Conservation (phyloP, 2,888 invertebrate species). For the Brachypalpus laphriformis region DNA sequence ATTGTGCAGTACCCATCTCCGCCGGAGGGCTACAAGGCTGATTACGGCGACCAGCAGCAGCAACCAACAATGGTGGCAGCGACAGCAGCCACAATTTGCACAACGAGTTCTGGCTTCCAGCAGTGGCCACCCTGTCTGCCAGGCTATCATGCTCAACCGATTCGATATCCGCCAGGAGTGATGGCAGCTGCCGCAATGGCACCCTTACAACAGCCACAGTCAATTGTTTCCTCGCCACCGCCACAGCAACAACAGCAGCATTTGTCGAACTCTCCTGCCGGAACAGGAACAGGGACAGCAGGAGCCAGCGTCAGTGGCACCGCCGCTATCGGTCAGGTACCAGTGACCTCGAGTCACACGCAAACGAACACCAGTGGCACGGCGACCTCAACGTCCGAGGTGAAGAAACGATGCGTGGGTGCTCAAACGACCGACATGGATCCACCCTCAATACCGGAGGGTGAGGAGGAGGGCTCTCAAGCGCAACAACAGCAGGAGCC, state of each 20-base stretch:
- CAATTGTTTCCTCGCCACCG: constrained; percentile 71
- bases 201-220: constrained; percentile 62
- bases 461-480: constrained; percentile 81
- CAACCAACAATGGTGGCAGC: constrained; percentile 56
- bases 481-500: constrained; percentile 79
- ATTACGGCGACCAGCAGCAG: constrained; percentile 74
- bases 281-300: constrained; percentile 39
- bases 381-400: constrained; percentile 80
- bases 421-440: constrained; percentile 85
- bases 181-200: constrained; percentile 54
- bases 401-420: constrained; percentile 85
- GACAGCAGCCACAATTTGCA: constrained; percentile 66
- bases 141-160: constrained; percentile 82
- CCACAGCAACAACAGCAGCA: constrained; percentile 61
- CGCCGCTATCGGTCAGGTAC: constrained; percentile 73
- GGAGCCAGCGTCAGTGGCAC: constrained; percentile 73
- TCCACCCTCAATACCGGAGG: constrained; percentile 82
- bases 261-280: constrained; percentile 49
- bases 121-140: constrained; percentile 85
- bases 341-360: constrained; percentile 81
- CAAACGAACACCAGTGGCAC: constrained; percentile 73
- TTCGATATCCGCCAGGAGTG: constrained; percentile 78
- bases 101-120: constrained; percentile 82
- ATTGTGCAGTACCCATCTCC: constrained; percentile 86
- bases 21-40: constrained; percentile 87